These are phyloP conservation scores for Agelastica alni DNA, from an alignment of 2,888 invertebrate species.

Conservation along the genomic window DNA sequence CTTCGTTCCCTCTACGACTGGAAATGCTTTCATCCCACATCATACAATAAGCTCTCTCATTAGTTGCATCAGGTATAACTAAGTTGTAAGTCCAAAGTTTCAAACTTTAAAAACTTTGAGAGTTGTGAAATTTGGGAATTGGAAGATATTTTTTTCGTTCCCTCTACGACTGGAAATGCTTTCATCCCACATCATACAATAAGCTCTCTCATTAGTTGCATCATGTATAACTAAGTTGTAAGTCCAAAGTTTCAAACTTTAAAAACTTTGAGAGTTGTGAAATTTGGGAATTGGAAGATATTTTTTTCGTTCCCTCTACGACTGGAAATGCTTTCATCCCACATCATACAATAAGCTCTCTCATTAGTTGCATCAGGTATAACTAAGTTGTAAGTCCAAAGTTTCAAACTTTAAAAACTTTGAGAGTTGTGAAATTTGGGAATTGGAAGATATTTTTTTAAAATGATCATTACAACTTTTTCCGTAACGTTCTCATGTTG, in stretches of 20 bases:
- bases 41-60: too few relatives aligned
- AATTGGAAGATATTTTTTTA: too few relatives aligned
- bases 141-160: constrained; percentile 31
- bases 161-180: constrained; percentile 32
- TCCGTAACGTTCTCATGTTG: too few relatives aligned
- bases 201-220: constrained; percentile 26
- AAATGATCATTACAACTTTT: too few relatives aligned
- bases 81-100: constrained; percentile 2
- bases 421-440: too few relatives aligned
- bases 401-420: neutral
- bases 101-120: neutral
- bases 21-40: constrained; percentile 30
- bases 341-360: too few relatives aligned
- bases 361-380: constrained; percentile 5
- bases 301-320: constrained; percentile 35
- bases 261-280: too few relatives aligned
- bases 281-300: neutral
- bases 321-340: constrained; percentile 30
- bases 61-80: neutral
- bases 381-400: neutral
- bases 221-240: neutral
- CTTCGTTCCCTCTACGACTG: constrained; percentile 34
- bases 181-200: too few relatives aligned
- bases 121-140: too few relatives aligned
- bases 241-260: neutral